Evolutionary conservation across 2,113 vertebrate genomes (phyloP).

Genomic region (Sorex fumeus): DNA sequence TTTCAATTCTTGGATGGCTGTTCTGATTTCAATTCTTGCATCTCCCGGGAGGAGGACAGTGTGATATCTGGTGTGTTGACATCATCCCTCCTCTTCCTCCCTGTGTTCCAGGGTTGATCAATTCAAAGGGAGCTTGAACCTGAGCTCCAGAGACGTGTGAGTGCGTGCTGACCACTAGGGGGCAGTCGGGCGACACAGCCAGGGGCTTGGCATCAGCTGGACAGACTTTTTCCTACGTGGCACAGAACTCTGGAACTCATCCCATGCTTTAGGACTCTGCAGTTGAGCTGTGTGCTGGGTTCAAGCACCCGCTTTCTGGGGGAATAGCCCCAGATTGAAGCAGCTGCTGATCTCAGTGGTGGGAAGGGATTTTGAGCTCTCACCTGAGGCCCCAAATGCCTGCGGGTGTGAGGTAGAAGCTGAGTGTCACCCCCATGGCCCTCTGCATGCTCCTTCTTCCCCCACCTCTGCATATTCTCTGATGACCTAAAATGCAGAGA

Average conservation of each 20-base stretch:
- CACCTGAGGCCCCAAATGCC: not conserved
- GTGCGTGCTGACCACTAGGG: conserved; percentile 39
- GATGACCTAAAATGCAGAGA: not conserved
- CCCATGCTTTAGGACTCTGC: not conserved
- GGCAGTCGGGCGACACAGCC: conserved; percentile 18
- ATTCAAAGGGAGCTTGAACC: not conserved
- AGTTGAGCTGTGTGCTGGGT: not conserved
- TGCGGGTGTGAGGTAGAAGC: not conserved
- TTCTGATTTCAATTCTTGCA: conserved; percentile 52
- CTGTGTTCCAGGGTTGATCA: conserved; percentile 41
- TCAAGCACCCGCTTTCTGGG: not conserved
- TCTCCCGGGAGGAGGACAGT: conserved; percentile 9
- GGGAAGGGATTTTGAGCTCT: not conserved
- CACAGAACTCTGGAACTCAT: conserved; percentile 4
- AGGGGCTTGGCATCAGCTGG: not conserved
- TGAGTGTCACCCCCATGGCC: too few relatives aligned
- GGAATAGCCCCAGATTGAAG: not conserved
- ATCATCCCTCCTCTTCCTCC: not conserved
- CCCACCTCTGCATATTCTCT: not conserved
- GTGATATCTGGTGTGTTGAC: conserved; percentile 50
- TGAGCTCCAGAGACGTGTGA: not conserved
- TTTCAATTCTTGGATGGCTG: not conserved
- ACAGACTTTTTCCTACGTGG: conserved; percentile 21
- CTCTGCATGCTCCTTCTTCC: too few relatives aligned
- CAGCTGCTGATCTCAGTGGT: conserved; percentile 22